Conservation (phyloP, 2,888 invertebrate species). For the Tetragonisca angustula region DNA sequence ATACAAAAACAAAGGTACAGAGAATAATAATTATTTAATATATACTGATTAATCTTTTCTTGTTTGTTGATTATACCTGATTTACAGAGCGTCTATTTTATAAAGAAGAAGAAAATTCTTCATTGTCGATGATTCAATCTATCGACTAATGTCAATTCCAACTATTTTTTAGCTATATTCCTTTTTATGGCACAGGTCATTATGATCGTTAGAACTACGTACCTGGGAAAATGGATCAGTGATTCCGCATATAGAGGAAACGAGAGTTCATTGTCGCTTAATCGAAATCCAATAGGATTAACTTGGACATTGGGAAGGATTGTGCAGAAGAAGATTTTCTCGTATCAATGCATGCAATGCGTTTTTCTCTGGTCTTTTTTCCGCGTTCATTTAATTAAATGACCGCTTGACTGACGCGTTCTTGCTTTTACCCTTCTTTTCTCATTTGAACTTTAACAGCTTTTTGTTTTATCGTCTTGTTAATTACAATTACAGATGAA, state of each 20-base stretch:
- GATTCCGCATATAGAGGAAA: constrained; percentile 39
- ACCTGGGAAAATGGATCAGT: constrained; percentile 21
- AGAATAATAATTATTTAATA: not conserved
- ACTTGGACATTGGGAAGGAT: constrained; percentile 46
- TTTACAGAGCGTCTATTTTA: not conserved
- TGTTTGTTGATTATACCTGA: not conserved
- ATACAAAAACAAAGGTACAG: not conserved
- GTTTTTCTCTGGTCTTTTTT: constrained; percentile 8
- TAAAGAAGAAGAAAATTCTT: not conserved
- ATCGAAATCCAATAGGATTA: constrained; percentile 71
- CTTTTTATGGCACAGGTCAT: not conserved
- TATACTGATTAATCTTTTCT: too few species aligned
- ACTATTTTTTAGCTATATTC: too few species aligned
- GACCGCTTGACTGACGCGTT: not conserved
- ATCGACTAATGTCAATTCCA: not conserved
- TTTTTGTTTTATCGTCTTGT: not conserved
- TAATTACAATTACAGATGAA: not conserved
- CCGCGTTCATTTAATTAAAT: constrained; percentile 53
- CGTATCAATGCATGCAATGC: constrained; percentile 24
- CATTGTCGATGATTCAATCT: not conserved
- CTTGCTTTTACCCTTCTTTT: not conserved
- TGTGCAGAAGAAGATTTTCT: constrained; percentile 34
- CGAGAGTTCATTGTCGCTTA: constrained; percentile 60
- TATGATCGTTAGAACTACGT: constrained; percentile 7
- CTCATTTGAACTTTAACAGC: not conserved